A percentile compares a stretch with the other conserved stretches of the same genome.
Conservation (phyloP, 2,113 vertebrate genomes). For the Prolemur simus region DNA sequence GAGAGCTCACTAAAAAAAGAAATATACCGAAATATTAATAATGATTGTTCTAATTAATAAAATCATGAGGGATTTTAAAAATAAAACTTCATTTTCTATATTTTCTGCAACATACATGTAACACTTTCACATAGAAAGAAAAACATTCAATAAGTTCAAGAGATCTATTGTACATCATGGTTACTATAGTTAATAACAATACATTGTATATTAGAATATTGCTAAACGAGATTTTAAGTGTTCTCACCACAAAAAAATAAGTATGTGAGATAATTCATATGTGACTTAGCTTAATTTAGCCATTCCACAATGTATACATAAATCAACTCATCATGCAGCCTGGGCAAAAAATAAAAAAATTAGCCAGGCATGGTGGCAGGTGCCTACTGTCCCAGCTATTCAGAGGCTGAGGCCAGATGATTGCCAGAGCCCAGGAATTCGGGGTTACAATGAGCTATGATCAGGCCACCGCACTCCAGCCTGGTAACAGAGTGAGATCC, state of each 20-base stretch:
- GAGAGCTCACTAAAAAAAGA: background rate
- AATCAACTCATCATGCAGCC: background rate
- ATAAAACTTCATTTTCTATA: background rate
- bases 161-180: background rate
- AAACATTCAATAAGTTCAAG: background rate
- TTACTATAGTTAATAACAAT: background rate
- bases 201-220: background rate
- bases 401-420: too few species aligned
- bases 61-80: background rate
- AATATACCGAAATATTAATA: background rate
- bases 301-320: background rate
- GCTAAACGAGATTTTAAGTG: background rate
- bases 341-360: background rate
- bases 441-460: too few species aligned
- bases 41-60: background rate
- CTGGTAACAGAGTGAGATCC: too few species aligned
- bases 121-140: background rate
- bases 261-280: background rate
- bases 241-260: background rate
- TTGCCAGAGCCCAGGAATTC: too few species aligned
- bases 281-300: background rate
- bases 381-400: too few species aligned
- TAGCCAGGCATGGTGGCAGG: too few species aligned
- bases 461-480: too few species aligned
- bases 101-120: background rate